Base-by-base conservation (phyloP, 1,140 invertebrate genomes). In the Tetranychus urticae region DNA sequence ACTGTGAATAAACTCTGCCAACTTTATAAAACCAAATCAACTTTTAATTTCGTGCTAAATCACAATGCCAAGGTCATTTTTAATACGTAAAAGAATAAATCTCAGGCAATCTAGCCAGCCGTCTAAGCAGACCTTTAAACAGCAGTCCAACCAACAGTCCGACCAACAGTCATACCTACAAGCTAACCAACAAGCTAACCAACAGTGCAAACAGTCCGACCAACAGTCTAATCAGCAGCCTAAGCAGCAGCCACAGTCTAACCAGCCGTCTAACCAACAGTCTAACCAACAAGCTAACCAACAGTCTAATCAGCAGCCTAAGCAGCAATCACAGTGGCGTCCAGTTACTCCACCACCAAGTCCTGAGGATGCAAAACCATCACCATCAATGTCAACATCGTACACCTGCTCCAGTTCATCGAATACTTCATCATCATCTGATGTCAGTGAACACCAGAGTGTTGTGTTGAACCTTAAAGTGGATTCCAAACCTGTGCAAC, bases 41-140 rank as follows among this genome's bases (percentile, higher is more conserved):
- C 23, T 23, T 23, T 23, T 23, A 23, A 23, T 23, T 23, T 23
- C 23, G 23, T 23, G 23, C 23, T 23, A 23, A 23, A 23, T 47
- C 12, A 47, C 23, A 13, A 63, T 63, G 62, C 62, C 62, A 36
- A 63, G 62, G 58, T 59, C 60, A 14, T 63, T 63, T 63, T 50
- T 63, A 7, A 62, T 63, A 46, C 63, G 63, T 5, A 64, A 63
- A 35, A 58, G 62, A 35, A 2, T 47, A 10, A 37, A 35, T 52
- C 7, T 33, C 8, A 46, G 34, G 31, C 37, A 23, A 23, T 23
- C 23, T 23, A 23, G 23, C 23, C 23, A 23, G 23, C 23, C 23
- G 23, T 23, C 23, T 23, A 23, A 23, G 23, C 23, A 23, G 23
- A 23, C 23, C 23, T 23, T 23, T 23, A 23, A 23, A 23, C 23